Evolutionary conservation across 1,140 invertebrate genomes (phyloP).

Genomic region (Aphis craccivora): DNA sequence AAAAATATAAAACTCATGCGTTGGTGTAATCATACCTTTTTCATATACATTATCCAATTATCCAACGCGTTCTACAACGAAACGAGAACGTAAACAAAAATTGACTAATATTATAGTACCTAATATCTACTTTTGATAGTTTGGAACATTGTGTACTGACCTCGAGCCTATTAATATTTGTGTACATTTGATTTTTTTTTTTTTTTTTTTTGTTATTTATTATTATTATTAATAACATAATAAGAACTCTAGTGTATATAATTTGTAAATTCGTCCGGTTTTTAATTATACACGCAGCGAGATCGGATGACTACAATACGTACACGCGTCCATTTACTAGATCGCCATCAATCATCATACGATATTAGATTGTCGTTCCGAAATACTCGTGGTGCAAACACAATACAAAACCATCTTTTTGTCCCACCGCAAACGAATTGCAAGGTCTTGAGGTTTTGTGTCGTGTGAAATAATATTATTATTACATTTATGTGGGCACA

Average conservation of each 20-base stretch:
- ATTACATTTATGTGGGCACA: slow-evolving; percentile 13
- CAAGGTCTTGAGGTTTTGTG: background rate
- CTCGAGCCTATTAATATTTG: background rate
- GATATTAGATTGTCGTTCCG: background rate
- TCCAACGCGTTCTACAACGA: background rate
- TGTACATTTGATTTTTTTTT: background rate
- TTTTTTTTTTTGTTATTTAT: background rate
- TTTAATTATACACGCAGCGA: background rate
- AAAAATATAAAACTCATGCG: background rate
- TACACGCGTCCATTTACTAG: background rate
- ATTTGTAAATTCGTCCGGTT: background rate
- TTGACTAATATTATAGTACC: background rate
- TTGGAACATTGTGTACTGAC: too few relatives aligned
- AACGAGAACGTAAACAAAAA: background rate
- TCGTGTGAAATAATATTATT: slow-evolving; percentile 10
- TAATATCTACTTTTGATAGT: background rate
- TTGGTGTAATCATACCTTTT: background rate
- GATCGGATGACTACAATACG: background rate
- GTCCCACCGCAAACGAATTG: background rate
- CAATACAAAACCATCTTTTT: background rate
- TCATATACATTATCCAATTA: background rate
- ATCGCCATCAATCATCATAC: background rate
- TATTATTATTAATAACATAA: background rate
- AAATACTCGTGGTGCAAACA: background rate
- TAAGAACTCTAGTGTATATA: background rate